Base-by-base conservation (phyloP, 2,797 vertebrate genomes). In the Microcaecilia unicolor region DNA sequence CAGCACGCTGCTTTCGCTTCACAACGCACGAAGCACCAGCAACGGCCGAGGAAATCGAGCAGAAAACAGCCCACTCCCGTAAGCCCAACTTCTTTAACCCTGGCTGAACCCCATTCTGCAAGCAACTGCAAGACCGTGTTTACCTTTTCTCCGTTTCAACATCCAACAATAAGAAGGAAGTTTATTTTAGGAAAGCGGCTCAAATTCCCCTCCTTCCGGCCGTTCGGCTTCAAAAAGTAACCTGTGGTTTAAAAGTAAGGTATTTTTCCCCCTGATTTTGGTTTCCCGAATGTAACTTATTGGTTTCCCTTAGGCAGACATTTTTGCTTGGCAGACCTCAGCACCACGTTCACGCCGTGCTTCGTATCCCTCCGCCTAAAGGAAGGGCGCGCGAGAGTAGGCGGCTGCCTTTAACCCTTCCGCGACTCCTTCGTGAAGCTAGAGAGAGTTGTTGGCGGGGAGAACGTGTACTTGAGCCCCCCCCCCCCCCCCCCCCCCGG, bases 231-330 rank as follows among this genome's bases (percentile, higher is more conserved):
- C 31, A 19, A 58, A 68, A 61, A 22, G 22, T 22, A 12, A 7
- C 12, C n/a, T 7, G 22, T 2, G 22, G 4, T n/a, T 12, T 22
- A n/a, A n/a, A n/a, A n/a, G n/a, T n/a, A n/a, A n/a, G n/a, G n/a
- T n/a, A n/a, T n/a, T n/a, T n/a, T 10, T 6, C 14, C 24, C 15
- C 22, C 17, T 10, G 6, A 6, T 22, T 4, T 47, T 64, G 69
- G 78, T 74, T 81, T 83, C 76, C 83, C 82, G 67, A 81, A 81
- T 82, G 76, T 82, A 91, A 92, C 84, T 93, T 89, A 86, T 84
- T 85, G 89, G 88, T 86, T 87, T 89, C 87, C 89, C 89, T 96
- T 86, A 94, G 88, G 93, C 91, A 83, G 93, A 95, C 92, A 93
- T 95, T 85, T 94, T 35, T 80, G 84, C 83, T 83, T 71, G 70